Evolutionary conservation across 2,888 invertebrate species (phyloP), one percentile per base, ranked within the genome.

Genomic region (Xestia ashworthii): DNA sequence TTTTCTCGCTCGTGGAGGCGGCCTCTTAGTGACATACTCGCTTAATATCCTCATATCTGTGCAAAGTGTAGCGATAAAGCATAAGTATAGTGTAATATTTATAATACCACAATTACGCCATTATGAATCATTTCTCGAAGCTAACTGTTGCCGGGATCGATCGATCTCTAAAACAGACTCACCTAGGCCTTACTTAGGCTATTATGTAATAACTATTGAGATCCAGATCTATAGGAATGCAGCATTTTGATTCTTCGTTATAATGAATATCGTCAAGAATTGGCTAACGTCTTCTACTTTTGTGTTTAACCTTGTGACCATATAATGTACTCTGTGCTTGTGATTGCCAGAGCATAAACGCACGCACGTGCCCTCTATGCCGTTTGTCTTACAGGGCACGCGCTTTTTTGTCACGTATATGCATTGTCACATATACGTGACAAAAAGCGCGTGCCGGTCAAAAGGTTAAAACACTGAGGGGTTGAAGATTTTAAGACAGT

Each of bases 121-220:
- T 68, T 55, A 77, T 74, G 85, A 84, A 65, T 84, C 73, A 84
- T 71, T 64, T 60, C 44, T 53, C 11, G n/a, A 41, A 71, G 62
- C 46, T 44, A 46, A 38, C 22, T 53, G 25, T 76, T 66, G 5
- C 14, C 6, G 22, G 16, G 25, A 60, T 74, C 44, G 3, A 72
- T 58, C 48, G 50, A 50, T 25, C 62, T 64, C 62, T 41, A 22
- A 38, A 62, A 62, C 38, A 38, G 22, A 66, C 41, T 41, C n/a
- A 25, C 44, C 44, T 4, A 32, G 16, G 22, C 50, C 25, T 11
- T 25, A 48, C 4, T 19, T 64, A 41, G 25, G 48, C 25, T 8
- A 48, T 75, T 60, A 25, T 60, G 41, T 64, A 64, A 41, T 41
- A 64, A n/a, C 11, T 62, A 25, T 58, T 48, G 38, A 25, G 38